Evolutionary conservation across 2,113 vertebrate genomes (phyloP).

Genomic region (Carettochelys insculpta): DNA sequence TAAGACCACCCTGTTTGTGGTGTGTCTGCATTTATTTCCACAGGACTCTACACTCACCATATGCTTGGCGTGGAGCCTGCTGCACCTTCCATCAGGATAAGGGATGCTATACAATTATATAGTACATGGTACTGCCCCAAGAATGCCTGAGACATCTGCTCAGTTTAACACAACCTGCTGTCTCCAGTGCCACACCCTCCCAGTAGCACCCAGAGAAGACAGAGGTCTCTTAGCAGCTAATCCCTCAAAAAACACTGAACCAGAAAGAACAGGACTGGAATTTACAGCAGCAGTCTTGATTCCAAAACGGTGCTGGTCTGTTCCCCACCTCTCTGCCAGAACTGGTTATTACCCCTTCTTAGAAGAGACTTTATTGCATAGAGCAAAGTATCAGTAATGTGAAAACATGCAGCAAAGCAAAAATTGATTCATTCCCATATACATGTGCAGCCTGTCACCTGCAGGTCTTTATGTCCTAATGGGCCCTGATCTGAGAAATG

Average conservation of each 20-base stretch:
- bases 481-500: neutral
- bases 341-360: neutral
- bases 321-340: neutral
- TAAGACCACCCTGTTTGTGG: fast-evolving
- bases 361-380: neutral
- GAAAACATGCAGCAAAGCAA: neutral
- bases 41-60: neutral
- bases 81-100: neutral
- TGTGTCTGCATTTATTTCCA: neutral
- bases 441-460: neutral
- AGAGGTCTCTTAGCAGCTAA: neutral
- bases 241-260: neutral
- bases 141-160: neutral
- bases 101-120: too few species aligned
- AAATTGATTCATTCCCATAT: neutral
- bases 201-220: neutral
- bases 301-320: too few species aligned
- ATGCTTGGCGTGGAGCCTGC: neutral
- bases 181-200: neutral
- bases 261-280: neutral
- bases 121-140: neutral
- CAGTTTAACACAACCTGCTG: neutral
- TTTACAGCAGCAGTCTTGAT: too few species aligned
- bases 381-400: too few species aligned
- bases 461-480: neutral